Evolutionary conservation across 2,113 vertebrate genomes (phyloP).

Genomic region (Hippocampus barbouri): DNA sequence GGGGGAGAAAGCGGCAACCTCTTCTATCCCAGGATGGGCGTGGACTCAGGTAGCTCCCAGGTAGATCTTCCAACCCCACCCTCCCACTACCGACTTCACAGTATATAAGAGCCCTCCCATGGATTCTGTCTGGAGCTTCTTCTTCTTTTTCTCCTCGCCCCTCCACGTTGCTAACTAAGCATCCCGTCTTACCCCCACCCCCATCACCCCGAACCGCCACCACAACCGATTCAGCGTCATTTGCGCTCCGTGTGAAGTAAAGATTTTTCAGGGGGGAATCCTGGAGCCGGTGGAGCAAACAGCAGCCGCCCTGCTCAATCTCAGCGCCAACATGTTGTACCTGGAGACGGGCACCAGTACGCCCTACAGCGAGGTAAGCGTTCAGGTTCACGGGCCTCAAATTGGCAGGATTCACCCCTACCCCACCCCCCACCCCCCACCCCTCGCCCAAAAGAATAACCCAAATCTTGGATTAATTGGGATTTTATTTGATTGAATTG

Average conservation of each 20-base stretch:
- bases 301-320: slow-evolving; percentile 90
- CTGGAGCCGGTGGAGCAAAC: slow-evolving; percentile 98
- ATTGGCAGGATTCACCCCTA: neutral
- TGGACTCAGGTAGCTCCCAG: slow-evolving; percentile 93
- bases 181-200: slow-evolving; percentile 22
- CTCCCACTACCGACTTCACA: slow-evolving; percentile 60
- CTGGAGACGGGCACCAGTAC: slow-evolving; percentile 93
- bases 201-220: neutral
- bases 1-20: slow-evolving; percentile 70
- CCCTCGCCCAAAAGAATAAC: neutral
- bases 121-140: slow-evolving; percentile 80
- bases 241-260: slow-evolving; percentile 77
- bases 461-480: neutral
- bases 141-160: slow-evolving; percentile 35
- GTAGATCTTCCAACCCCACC: slow-evolving; percentile 69
- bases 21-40: slow-evolving; percentile 64
- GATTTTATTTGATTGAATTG: neutral
- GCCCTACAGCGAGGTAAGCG: slow-evolving; percentile 96
- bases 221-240: slow-evolving; percentile 55
- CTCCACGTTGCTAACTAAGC: slow-evolving; percentile 69
- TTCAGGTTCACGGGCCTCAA: neutral
- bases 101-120: slow-evolving; percentile 88
- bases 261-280: slow-evolving; percentile 80
- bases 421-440: neutral
- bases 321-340: slow-evolving; percentile 99